phyloP scores from a whole-genome alignment of 2,113 vertebrate genomes.

The Cyphomyrus discorhynchus region DNA sequence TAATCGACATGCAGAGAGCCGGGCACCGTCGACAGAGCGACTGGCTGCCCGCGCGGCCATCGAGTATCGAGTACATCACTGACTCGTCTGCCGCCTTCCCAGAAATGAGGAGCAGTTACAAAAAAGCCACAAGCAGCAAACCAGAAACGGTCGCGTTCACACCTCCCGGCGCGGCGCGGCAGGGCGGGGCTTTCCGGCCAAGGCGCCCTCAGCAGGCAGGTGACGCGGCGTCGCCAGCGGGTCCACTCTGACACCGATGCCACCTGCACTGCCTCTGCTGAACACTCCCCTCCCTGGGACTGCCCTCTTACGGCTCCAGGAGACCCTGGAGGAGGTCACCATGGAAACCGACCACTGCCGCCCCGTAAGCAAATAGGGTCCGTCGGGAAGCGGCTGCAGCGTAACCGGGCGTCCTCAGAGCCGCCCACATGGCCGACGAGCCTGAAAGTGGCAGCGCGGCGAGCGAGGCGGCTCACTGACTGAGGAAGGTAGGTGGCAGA shows the following conservation, averaged over 20 bases:
- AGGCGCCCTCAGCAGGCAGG: background rate
- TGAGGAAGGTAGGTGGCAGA: background rate
- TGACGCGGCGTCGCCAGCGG: background rate
- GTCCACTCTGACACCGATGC: background rate
- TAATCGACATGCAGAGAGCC: background rate
- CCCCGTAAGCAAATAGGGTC: background rate
- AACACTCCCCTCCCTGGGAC: background rate
- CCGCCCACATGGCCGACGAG: background rate
- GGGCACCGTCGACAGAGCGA: background rate
- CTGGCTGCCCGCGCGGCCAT: background rate
- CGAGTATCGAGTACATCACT: background rate
- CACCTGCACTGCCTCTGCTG: background rate
- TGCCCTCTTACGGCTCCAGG: background rate
- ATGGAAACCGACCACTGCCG: background rate
- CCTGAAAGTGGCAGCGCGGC: too few relatives aligned
- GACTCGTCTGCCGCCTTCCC: background rate
- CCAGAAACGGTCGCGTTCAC: background rate
- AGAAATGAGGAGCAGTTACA: background rate
- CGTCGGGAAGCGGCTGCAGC: too few relatives aligned
- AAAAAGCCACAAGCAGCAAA: background rate
- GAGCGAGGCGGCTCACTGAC: too few relatives aligned
- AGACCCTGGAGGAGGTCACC: background rate
- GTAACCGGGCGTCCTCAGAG: background rate
- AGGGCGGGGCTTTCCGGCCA: background rate
- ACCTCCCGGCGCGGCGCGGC: background rate